phyloP scores from a whole-genome alignment of 2,888 invertebrate genomes.

The Ectemnius cavifrons region DNA sequence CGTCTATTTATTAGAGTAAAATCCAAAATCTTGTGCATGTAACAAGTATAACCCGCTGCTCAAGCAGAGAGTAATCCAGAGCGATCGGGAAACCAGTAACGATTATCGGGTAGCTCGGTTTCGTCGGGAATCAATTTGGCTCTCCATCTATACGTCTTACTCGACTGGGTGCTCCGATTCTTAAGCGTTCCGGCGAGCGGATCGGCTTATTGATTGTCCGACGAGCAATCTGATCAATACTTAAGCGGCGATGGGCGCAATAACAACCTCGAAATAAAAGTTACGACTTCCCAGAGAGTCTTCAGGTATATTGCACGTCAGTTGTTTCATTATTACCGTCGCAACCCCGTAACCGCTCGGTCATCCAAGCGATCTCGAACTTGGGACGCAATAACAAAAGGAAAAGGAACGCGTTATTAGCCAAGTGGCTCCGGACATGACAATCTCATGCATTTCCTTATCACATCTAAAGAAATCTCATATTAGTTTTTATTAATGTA shows the following conservation, averaged over 20 bases:
- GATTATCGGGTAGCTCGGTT: too few species aligned
- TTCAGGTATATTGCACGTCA: too few species aligned
- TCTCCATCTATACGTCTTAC: not conserved
- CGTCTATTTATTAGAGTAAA: too few species aligned
- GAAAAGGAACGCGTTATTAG: too few species aligned
- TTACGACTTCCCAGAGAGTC: not conserved
- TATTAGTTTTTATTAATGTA: too few species aligned
- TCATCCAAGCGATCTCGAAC: not conserved
- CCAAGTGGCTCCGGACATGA: conserved; percentile 6
- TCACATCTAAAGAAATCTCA: too few species aligned
- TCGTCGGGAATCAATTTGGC: not conserved
- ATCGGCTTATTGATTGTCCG: conserved; percentile 7
- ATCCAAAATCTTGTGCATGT: too few species aligned
- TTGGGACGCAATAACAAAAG: conserved; percentile 12
- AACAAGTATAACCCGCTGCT: too few species aligned
- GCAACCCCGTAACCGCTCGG: not conserved
- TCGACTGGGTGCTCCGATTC: not conserved
- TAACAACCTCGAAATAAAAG: conserved; percentile 4
- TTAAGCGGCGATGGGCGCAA: conserved; percentile 1
- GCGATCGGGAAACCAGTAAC: too few species aligned
- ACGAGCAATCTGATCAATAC: not conserved
- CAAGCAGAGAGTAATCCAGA: too few species aligned
- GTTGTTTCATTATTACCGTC: too few species aligned
- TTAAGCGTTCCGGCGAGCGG: not conserved
- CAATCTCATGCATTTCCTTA: not conserved